phyloP scores from a whole-genome alignment of 2,888 invertebrate genomes.

The Lepidochitona cinerea region DNA sequence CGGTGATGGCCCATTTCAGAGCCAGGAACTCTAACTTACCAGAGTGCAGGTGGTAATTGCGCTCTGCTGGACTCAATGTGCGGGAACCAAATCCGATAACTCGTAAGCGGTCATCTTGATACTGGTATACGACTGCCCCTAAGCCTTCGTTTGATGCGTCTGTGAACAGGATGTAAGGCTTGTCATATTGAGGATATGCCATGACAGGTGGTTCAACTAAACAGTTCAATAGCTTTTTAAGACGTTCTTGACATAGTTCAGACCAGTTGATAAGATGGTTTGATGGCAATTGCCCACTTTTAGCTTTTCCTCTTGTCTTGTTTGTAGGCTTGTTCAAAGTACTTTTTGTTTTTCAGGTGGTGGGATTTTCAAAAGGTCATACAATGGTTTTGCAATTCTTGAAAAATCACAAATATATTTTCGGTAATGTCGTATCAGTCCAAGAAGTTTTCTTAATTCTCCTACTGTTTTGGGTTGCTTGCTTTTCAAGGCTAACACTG shows the following conservation, averaged over 20 bases:
- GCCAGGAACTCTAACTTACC: constrained; percentile 20
- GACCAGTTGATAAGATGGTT: neutral
- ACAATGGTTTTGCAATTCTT: constrained; percentile 2
- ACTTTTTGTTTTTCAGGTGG: constrained; percentile 3
- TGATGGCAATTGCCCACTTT: constrained; percentile 9
- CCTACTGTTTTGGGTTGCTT: neutral
- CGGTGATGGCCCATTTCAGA: constrained; percentile 22
- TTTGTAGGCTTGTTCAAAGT: neutral
- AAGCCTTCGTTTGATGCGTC: constrained; percentile 21
- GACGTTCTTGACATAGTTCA: constrained; percentile 10
- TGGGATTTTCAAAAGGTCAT: constrained; percentile 6
- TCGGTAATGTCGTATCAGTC: neutral
- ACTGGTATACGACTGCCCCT: constrained; percentile 30
- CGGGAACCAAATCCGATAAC: constrained; percentile 22
- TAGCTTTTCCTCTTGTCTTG: neutral
- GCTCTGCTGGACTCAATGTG: constrained; percentile 8
- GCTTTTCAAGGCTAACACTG: neutral
- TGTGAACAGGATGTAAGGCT: constrained; percentile 23
- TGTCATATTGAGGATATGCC: constrained; percentile 17
- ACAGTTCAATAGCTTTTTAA: constrained; percentile 11
- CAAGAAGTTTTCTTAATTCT: constrained; percentile 6
- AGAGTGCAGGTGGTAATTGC: constrained; percentile 17
- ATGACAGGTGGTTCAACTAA: constrained; percentile 21
- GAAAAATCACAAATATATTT: neutral
- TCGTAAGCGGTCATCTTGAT: constrained; percentile 9